A percentile compares a stretch with the other conserved stretches of the same genome.
Conservation (phyloP, 2,888 invertebrate species). For the Creontiades dilutus region DNA sequence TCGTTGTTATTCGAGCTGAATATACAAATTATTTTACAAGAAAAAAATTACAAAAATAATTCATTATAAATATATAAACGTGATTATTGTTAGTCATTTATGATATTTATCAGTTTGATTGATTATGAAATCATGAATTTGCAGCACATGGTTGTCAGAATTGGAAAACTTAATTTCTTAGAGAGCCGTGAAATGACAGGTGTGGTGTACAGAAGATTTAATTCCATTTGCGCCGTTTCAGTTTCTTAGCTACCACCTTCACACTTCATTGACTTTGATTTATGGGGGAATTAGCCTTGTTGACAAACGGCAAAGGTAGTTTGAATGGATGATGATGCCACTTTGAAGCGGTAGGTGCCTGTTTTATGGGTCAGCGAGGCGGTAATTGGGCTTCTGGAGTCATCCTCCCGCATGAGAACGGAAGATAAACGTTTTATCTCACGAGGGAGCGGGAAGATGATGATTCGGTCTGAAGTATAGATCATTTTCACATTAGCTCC, state of each 20-base stretch:
- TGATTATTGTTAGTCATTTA: no score
- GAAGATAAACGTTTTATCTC: conserved; percentile 33
- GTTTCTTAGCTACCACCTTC: neutral
- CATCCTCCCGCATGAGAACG: conserved; percentile 10
- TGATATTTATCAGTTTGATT: no score
- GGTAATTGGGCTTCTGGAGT: neutral
- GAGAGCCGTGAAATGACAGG: no score
- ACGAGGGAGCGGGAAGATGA: neutral
- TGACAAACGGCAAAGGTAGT: neutral
- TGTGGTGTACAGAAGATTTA: no score
- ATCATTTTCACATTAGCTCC: conserved; percentile 39
- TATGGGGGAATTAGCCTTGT: neutral
- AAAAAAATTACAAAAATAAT: no score
- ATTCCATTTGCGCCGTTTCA: neutral
- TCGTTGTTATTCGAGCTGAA: no score
- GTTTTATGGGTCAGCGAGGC: neutral
- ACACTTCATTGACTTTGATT: neutral
- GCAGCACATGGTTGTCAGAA: no score
- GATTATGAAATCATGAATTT: no score
- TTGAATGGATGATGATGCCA: neutral
- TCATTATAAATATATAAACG: no score
- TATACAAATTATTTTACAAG: no score
- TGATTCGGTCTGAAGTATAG: conserved; percentile 10
- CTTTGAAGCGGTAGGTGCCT: conserved; percentile 20
- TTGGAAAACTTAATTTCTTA: no score